Conservation (phyloP, 2,113 vertebrate genomes). For the Antidorcas marsupialis region DNA sequence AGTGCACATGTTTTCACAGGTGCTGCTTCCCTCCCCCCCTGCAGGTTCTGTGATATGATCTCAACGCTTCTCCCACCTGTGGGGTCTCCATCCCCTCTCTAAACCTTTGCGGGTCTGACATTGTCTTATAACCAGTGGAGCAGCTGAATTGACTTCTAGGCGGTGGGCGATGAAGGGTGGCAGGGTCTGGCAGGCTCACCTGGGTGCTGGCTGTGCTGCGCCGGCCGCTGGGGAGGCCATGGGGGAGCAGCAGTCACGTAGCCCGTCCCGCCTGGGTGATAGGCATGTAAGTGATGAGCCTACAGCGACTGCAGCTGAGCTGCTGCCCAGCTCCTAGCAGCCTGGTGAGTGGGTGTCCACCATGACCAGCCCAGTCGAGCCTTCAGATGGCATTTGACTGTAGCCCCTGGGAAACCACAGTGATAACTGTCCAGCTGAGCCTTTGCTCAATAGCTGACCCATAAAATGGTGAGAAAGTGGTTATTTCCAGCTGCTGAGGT, state of each 20-base stretch:
- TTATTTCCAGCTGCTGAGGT: no score
- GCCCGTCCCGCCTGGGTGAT: neutral
- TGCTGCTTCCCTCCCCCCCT: neutral
- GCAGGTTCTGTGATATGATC: neutral
- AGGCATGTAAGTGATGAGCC: neutral
- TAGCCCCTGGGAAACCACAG: no score
- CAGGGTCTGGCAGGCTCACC: neutral
- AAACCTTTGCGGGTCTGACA: neutral
- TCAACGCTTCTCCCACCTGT: neutral
- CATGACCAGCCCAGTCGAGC: neutral
- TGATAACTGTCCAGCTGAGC: neutral
- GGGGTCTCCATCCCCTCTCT: no score
- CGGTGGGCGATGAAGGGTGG: neutral
- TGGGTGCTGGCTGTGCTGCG: neutral
- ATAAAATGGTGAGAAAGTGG: neutral
- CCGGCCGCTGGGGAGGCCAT: neutral
- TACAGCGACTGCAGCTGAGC: neutral
- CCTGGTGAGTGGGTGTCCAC: neutral
- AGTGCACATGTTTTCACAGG: neutral
- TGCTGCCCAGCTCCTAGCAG: fast-evolving
- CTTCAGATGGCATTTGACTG: neutral
- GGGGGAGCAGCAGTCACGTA: neutral
- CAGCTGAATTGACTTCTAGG: neutral
- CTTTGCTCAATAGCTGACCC: neutral
- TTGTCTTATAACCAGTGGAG: neutral